phyloP scores from a whole-genome alignment of 2,888 invertebrate genomes.

The Girardia tigrina region DNA sequence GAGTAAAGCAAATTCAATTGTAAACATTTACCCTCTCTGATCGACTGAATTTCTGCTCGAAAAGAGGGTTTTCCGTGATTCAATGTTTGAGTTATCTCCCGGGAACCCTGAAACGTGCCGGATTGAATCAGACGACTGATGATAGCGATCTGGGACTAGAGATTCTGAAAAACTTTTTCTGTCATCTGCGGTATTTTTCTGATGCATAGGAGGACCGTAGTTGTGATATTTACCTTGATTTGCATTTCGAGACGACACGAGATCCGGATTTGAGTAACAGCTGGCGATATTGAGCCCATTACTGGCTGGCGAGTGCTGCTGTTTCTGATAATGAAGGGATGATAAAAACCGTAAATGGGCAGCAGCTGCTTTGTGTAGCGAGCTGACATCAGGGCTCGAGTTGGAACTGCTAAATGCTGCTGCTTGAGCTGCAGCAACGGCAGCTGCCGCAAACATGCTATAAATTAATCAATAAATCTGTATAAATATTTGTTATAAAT shows the following conservation, averaged over 20 bases:
- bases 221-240: slow-evolving; percentile 23
- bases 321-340: slow-evolving; percentile 17
- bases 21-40: slow-evolving; percentile 15
- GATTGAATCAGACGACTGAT: slow-evolving; percentile 23
- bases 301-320: slow-evolving; percentile 20
- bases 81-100: background rate
- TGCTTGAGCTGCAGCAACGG: background rate
- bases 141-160: slow-evolving; percentile 23
- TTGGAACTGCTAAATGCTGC: slow-evolving; percentile 23
- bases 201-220: slow-evolving; percentile 23
- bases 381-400: slow-evolving; percentile 4
- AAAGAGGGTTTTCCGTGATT: background rate
- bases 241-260: slow-evolving; percentile 19
- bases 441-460: slow-evolving; percentile 20
- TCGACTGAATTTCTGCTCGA: slow-evolving; percentile 11
- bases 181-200: slow-evolving; percentile 23
- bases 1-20: too few species aligned
- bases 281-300: slow-evolving; percentile 15
- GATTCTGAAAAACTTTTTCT: background rate
- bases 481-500: background rate
- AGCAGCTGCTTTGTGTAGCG: slow-evolving; percentile 19
- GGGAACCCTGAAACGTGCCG: slow-evolving; percentile 23
- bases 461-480: background rate
- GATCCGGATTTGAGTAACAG: slow-evolving; percentile 23
- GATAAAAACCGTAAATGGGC: slow-evolving; percentile 23